Evolutionary conservation across 2,797 vertebrate genomes (phyloP).

Genomic region (Mionectes olivaceus): DNA sequence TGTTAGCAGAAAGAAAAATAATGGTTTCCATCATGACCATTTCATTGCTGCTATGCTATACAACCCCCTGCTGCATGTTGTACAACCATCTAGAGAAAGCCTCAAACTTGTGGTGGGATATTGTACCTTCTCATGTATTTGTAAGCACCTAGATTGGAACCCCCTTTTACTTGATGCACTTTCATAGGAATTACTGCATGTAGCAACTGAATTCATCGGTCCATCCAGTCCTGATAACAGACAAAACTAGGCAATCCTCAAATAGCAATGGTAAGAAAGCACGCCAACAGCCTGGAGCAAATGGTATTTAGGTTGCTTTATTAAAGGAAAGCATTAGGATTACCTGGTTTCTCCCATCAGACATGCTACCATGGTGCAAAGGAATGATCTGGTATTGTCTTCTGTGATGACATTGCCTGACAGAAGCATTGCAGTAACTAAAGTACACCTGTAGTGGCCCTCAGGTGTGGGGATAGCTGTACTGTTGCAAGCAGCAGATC

Average conservation of each 20-base stretch:
- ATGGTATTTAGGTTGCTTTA: background rate
- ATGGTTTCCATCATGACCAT: background rate
- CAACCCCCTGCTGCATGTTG: background rate
- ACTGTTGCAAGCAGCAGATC: background rate
- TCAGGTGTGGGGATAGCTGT: background rate
- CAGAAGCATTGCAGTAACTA: background rate
- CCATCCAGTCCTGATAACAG: background rate
- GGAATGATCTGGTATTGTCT: background rate
- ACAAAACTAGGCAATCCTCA: background rate
- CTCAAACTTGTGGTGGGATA: background rate
- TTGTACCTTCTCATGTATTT: background rate
- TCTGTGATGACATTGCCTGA: background rate
- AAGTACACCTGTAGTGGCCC: background rate
- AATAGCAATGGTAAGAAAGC: background rate
- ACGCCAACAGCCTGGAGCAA: background rate
- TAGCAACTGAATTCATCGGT: background rate
- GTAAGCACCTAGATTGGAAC: background rate
- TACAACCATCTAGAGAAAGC: background rate
- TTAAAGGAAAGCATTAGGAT: background rate
- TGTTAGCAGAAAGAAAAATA: background rate
- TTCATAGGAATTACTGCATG: background rate
- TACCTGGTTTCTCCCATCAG: background rate
- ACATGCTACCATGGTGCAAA: background rate
- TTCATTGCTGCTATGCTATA: background rate
- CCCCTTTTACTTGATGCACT: background rate